phyloP scores from a whole-genome alignment of 2,113 vertebrate species.

The Dinomys branickii region DNA sequence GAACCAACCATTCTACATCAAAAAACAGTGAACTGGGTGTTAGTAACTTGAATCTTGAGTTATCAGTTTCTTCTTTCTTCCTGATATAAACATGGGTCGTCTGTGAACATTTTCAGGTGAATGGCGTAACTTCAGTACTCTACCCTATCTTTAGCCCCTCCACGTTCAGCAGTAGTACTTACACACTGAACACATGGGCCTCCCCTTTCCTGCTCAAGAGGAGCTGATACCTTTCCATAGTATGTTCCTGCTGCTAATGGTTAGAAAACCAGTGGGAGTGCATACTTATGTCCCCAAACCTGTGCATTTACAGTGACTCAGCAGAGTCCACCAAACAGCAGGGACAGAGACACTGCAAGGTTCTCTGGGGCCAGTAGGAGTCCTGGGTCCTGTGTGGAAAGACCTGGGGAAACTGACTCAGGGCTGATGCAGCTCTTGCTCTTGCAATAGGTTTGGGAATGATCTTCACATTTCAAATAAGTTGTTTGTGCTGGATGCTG shows the following conservation, averaged over 20 bases:
- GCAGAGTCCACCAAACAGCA: background rate
- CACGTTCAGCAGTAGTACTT: background rate
- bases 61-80: background rate
- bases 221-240: background rate
- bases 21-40: background rate
- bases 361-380: background rate
- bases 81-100: background rate
- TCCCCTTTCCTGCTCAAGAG: background rate
- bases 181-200: too few species aligned
- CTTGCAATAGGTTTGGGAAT: conserved; percentile 92
- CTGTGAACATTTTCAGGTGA: background rate
- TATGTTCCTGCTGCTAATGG: background rate
- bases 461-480: conserved; percentile 95
- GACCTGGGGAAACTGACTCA: fast-evolving
- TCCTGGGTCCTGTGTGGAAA: background rate
- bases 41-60: background rate
- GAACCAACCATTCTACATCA: background rate
- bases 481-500: conserved; percentile 95
- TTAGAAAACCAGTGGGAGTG: background rate
- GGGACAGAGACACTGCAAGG: background rate
- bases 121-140: too few species aligned
- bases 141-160: background rate
- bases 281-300: background rate
- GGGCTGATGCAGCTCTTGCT: background rate
- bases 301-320: background rate